phyloP scores from a whole-genome alignment of 1,140 invertebrate species.

The Neocloeon triangulifer region DNA sequence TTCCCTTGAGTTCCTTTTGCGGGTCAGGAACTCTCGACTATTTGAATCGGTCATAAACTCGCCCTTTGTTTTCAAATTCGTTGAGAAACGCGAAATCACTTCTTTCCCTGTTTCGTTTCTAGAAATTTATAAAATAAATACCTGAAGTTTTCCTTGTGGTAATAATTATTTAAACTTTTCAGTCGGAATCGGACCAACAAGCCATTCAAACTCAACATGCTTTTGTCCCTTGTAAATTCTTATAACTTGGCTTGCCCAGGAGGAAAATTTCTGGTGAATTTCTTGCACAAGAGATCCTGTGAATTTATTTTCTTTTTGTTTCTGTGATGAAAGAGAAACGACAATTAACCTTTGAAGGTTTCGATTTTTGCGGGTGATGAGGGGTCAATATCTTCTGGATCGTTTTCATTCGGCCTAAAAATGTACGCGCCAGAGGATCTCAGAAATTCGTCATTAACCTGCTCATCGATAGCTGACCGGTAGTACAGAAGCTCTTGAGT shows the following conservation, averaged over 20 bases:
- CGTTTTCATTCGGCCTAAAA: constrained; percentile 30
- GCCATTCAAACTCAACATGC: constrained; percentile 41
- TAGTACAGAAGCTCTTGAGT: too few species aligned
- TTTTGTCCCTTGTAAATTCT: constrained; percentile 26
- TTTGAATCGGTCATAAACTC: constrained; percentile 47
- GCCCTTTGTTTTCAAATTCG: constrained; percentile 19
- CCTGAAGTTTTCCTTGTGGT: too few species aligned
- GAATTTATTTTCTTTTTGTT: too few species aligned
- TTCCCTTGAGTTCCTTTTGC: too few species aligned
- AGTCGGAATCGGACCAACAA: constrained; percentile 53
- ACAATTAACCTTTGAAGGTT: too few species aligned
- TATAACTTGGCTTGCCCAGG: constrained; percentile 40
- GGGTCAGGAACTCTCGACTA: constrained; percentile 32
- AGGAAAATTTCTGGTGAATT: constrained; percentile 31
- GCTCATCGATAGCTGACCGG: too few species aligned
- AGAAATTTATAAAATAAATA: constrained; percentile 9
- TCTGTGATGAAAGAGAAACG: too few species aligned
- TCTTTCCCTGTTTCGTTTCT: constrained; percentile 32
- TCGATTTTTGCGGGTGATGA: too few species aligned
- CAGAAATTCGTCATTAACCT: too few species aligned
- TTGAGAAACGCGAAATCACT: constrained; percentile 24
- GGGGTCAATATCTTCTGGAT: too few species aligned
- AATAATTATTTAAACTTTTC: too few species aligned
- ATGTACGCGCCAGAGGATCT: constrained; percentile 38
- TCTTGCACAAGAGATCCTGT: constrained; percentile 35